Percentiles rank a stretch among this genome's conserved stretches.
Evolutionary conservation across 2,888 invertebrate species (phyloP).

Genomic region (Cataglyphis albicans): DNA sequence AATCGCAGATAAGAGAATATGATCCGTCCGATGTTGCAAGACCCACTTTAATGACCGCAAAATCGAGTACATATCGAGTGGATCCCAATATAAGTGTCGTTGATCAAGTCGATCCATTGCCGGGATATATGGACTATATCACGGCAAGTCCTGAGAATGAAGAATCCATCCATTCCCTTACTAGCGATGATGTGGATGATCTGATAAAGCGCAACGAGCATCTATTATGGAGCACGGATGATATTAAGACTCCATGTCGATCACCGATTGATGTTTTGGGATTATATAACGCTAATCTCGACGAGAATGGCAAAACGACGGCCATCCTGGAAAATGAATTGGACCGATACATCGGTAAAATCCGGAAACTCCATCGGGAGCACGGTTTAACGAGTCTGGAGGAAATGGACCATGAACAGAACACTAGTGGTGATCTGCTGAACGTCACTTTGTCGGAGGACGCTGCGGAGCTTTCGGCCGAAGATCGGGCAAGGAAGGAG

Average conservation of each 20-base stretch:
- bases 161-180: slow-evolving; percentile 1
- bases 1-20: background rate
- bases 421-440: slow-evolving; percentile 81
- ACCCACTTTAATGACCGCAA: background rate
- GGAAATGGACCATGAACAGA: slow-evolving; percentile 79
- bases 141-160: slow-evolving; percentile 23
- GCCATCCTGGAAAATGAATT: slow-evolving; percentile 75
- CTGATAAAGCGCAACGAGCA: slow-evolving; percentile 30
- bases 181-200: slow-evolving; percentile 41
- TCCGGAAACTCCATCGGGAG: slow-evolving; percentile 77
- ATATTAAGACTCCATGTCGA: background rate
- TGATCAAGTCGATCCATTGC: background rate
- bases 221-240: slow-evolving; percentile 16
- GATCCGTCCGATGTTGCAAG: background rate
- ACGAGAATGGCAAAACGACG: slow-evolving; percentile 40
- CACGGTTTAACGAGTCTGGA: slow-evolving; percentile 73
- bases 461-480: slow-evolving; percentile 63
- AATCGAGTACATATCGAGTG: slow-evolving; percentile 15
- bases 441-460: slow-evolving; percentile 81
- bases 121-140: slow-evolving; percentile 48
- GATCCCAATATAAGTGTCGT: background rate
- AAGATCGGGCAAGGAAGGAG: slow-evolving; percentile 64
- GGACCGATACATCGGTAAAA: slow-evolving; percentile 80
- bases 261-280: background rate
- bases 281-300: slow-evolving; percentile 1